Evolutionary conservation across 2,113 vertebrate genomes (phyloP).

Genomic region (Panthera leo): DNA sequence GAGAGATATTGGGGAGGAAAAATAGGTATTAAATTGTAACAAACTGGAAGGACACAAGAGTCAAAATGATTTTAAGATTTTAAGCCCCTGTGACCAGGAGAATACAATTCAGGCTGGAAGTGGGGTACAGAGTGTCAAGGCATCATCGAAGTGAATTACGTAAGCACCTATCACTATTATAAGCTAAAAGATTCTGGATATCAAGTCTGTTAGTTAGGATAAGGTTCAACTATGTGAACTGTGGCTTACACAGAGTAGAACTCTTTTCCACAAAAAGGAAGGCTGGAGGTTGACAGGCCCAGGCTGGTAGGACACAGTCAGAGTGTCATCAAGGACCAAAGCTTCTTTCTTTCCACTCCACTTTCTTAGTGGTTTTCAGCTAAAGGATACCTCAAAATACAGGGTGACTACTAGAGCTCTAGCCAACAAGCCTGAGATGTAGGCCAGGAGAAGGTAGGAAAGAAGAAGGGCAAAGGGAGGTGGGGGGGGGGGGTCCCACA

Average conservation of each 20-base stretch:
- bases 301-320: not conserved
- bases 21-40: not conserved
- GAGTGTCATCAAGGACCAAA: not conserved
- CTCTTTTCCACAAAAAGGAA: not conserved
- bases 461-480: not conserved
- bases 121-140: not conserved
- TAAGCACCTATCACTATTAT: not conserved
- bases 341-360: not conserved
- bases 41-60: constrained; percentile 10
- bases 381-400: not conserved
- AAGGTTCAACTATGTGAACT: not conserved
- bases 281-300: not conserved
- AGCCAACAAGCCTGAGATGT: not conserved
- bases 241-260: not conserved
- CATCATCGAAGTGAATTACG: constrained; percentile 8
- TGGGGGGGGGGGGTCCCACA: not conserved
- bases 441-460: not conserved
- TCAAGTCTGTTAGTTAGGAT: not conserved
- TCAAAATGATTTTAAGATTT: constrained; percentile 16
- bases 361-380: constrained; percentile 24
- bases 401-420: not conserved
- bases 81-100: constrained; percentile 5
- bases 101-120: not conserved
- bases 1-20: not conserved
- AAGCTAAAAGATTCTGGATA: not conserved